Percentiles rank a stretch among this genome's conserved stretches.
These are phyloP conservation scores for Chloromyia formosa DNA, from an alignment of 2,888 invertebrate species.

Conservation along the genomic window DNA sequence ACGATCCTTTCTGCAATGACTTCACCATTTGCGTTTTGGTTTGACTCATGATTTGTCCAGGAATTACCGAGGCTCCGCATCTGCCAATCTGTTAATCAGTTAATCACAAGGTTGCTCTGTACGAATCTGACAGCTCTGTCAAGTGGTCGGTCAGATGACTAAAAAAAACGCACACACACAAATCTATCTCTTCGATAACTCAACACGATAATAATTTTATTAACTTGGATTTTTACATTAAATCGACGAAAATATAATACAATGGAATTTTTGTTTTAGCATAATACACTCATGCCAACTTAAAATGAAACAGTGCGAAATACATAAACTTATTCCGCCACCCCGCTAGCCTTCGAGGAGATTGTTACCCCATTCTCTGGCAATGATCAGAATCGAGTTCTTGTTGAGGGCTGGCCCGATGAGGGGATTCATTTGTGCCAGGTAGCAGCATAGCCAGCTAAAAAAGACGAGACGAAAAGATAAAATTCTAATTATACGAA, in stretches of 20 bases:
- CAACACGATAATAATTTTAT: constrained; percentile 35
- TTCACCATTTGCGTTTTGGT: neutral
- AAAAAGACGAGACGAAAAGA: constrained; percentile 58
- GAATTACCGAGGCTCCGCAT: too few relatives aligned
- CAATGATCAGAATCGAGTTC: constrained; percentile 77
- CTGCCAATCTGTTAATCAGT: too few relatives aligned
- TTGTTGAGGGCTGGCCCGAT: constrained; percentile 82
- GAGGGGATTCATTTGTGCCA: constrained; percentile 93
- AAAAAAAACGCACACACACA: neutral
- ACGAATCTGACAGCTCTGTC: constrained; percentile 9
- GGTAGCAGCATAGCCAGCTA: constrained; percentile 91
- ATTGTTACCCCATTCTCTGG: constrained; percentile 75
- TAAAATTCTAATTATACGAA: constrained; percentile 11
- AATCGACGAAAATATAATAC: constrained; percentile 38
- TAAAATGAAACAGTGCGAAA: constrained; percentile 6
- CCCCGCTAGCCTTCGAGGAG: constrained; percentile 46
- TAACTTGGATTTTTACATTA: constrained; percentile 15
- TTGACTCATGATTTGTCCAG: neutral
- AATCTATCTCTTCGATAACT: constrained; percentile 13
- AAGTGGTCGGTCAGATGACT: constrained; percentile 22
- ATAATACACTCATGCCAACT: neutral
- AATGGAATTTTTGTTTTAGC: constrained; percentile 33
- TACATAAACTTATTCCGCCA: too few relatives aligned
- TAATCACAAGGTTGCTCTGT: neutral
- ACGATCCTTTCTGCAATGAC: neutral